Evolutionary conservation across 2,113 vertebrate genomes (phyloP).

Genomic region (Crotalus helleri): DNA sequence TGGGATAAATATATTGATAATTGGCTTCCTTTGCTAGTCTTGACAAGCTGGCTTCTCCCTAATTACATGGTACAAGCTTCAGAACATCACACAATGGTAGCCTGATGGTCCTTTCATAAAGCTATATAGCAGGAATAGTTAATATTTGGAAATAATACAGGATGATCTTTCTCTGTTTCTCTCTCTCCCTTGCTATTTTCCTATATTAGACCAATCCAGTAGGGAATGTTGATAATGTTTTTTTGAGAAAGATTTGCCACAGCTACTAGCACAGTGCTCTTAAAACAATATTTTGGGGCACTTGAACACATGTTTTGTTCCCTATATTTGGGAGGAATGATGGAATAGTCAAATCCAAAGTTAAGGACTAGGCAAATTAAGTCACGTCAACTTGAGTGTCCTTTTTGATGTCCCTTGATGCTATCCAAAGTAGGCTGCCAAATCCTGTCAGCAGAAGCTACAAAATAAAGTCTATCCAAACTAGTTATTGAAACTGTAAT

Average conservation of each 20-base stretch:
- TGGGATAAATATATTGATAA: background rate
- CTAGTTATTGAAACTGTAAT: background rate
- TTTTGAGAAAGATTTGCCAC: background rate
- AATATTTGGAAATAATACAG: background rate
- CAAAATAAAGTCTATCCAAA: background rate
- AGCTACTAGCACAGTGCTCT: background rate
- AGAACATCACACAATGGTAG: background rate
- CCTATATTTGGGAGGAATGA: background rate
- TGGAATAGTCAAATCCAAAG: background rate
- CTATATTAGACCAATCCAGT: background rate
- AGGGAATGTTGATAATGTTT: background rate
- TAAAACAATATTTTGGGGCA: background rate
- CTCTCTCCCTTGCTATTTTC: background rate
- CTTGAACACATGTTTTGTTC: background rate
- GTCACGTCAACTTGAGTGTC: background rate
- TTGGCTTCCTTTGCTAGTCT: background rate
- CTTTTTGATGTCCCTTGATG: background rate
- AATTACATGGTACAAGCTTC: background rate
- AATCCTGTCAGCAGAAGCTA: background rate
- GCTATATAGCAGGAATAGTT: background rate
- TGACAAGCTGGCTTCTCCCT: constrained; percentile 14
- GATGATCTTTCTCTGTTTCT: background rate
- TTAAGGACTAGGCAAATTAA: background rate
- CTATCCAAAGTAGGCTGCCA: background rate
- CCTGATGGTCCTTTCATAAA: background rate